Evolutionary conservation across 2,797 vertebrate species (phyloP), one percentile per base, ranked within the genome.

Genomic region (Gymnoscopelus microlampas): DNA sequence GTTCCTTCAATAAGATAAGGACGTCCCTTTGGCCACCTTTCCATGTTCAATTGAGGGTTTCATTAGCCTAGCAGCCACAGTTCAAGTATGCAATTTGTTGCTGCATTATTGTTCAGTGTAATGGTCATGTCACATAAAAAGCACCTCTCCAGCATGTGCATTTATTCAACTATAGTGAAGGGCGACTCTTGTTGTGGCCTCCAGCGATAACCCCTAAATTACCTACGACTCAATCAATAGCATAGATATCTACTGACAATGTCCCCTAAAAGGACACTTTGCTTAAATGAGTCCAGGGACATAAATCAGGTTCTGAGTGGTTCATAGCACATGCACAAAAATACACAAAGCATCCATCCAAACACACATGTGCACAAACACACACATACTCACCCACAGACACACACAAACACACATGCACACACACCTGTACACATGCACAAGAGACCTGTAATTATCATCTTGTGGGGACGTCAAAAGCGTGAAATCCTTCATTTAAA

Each of bases 211-310:
- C 81, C 65, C 9, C 70, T 77, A 80, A 44, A 82, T 88, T 74
- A 80, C 76, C 75, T 74, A 80, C 81, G 55, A 60, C 53, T 67
- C 77, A 87, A 90, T 90, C 89, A 89, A 88, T 92, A 85, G 54
- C 68, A 70, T 61, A 80, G 83, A 87, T 85, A 78, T 85, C 68
- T 74, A 64, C 72, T 81, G 74, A 77, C 58, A 2, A 80, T 86
- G 73, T 81, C 74, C 66, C 84, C 76, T 82, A 75, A 87, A 87
- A 88, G 83, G 67, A 68, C 81, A 89, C 87, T 91, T 82, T 61
- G 76, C 78, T 63, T 71, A 79, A 86, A 85, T 87, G 81, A 82
- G 59, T 60, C 68, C n/a, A 56, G 69, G 39, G n/a, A 69, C 69
- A 74, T 84, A 77, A 86, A 85, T 83, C 76, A 63, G 81, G 61